Evolutionary conservation across 1,140 invertebrate species (phyloP).

Genomic region (Drosophila busckii): DNA sequence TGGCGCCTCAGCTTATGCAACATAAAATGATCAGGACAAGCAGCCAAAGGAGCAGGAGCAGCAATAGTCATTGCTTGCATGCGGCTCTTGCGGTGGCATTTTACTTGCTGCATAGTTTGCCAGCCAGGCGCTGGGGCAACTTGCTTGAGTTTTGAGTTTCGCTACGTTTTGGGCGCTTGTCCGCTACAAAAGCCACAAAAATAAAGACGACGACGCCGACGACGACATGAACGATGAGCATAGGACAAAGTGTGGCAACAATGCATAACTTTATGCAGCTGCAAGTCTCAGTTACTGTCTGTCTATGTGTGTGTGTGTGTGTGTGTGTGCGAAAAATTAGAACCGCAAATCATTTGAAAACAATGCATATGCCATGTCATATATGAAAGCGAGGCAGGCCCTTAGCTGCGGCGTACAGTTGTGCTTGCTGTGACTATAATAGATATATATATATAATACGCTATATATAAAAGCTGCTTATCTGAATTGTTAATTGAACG

Average conservation of each 20-base stretch:
- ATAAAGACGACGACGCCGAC: constrained; percentile 35
- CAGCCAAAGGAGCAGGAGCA: constrained; percentile 17
- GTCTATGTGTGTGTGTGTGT: constrained; percentile 1
- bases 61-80: constrained; percentile 30
- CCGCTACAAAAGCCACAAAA: constrained; percentile 61
- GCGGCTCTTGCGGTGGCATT: constrained; percentile 41
- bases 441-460: too few species aligned
- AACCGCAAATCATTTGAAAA: constrained; percentile 72
- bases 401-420: too few species aligned
- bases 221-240: constrained; percentile 21
- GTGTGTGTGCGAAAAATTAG: constrained; percentile 55
- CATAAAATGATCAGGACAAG: constrained; percentile 34
- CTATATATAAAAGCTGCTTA: too few species aligned
- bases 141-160: constrained; percentile 7
- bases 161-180: constrained; percentile 10
- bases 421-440: too few species aligned
- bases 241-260: constrained; percentile 57
- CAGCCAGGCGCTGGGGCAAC: constrained; percentile 1
- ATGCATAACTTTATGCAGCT: constrained; percentile 48
- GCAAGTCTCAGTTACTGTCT: not conserved
- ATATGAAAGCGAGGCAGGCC: constrained; percentile 25
- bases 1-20: constrained; percentile 47
- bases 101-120: constrained; percentile 42
- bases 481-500: too few species aligned
- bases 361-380: constrained; percentile 75